A percentile compares a stretch with the other conserved stretches of the same genome.
phyloP scores from a whole-genome alignment of 2,888 invertebrate genomes.

The Tiphia femorata region DNA sequence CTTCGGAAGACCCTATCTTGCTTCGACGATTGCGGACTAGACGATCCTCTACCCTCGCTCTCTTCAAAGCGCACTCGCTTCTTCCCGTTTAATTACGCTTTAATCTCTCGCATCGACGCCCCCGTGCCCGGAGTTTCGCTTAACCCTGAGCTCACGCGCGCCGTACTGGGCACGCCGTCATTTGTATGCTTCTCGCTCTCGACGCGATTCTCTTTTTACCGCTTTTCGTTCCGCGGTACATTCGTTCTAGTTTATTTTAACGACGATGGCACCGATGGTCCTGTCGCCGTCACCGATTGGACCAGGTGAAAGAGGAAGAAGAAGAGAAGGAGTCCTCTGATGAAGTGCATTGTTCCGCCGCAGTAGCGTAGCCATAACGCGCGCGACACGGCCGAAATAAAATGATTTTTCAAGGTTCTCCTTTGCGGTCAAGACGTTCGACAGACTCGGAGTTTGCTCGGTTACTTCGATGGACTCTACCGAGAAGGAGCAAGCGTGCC shows the following conservation, averaged over 20 bases:
- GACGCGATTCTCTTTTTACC: constrained; percentile 45
- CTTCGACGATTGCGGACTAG: too few relatives aligned
- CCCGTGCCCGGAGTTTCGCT: constrained; percentile 13
- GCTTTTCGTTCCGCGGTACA: constrained; percentile 42
- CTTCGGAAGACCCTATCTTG: too few relatives aligned
- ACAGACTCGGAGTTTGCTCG: too few relatives aligned
- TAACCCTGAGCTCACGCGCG: constrained; percentile 28
- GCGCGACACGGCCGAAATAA: too few relatives aligned
- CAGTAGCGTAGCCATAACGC: too few relatives aligned
- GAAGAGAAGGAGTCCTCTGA: constrained; percentile 3
- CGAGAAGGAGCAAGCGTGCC: too few relatives aligned
- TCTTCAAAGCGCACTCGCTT: too few relatives aligned
- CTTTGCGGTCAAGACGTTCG: too few relatives aligned
- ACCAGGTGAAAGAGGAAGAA: neutral
- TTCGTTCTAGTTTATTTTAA: constrained; percentile 53
- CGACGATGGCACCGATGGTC: constrained; percentile 22
- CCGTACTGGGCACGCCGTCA: constrained; percentile 41
- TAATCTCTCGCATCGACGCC: constrained; percentile 26
- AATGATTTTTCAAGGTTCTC: too few relatives aligned
- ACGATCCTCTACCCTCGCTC: too few relatives aligned
- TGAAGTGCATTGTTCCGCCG: constrained; percentile 22
- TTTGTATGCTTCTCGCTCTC: constrained; percentile 50
- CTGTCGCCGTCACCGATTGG: constrained; percentile 3
- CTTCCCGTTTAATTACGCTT: constrained; percentile 31
- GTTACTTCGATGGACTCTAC: too few relatives aligned